Evolutionary conservation across 2,888 invertebrate species (phyloP).

Genomic region (Drosophila maculinotata): DNA sequence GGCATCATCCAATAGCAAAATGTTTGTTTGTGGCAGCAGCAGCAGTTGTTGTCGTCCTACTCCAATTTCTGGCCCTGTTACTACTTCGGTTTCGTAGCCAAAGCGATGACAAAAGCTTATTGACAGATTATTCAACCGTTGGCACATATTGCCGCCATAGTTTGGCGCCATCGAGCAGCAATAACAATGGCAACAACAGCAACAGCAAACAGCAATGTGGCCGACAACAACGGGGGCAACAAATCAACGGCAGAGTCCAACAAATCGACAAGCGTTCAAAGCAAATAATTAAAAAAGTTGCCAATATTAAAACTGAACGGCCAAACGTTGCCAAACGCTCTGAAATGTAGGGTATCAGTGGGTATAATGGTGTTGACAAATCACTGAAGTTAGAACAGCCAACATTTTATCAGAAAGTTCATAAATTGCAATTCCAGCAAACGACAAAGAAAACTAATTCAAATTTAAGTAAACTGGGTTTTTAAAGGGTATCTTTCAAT

Average conservation of each 20-base stretch:
- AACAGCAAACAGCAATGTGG: slow-evolving; percentile 22
- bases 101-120: slow-evolving; percentile 80
- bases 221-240: slow-evolving; percentile 41
- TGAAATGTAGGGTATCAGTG: neutral
- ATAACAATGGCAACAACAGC: slow-evolving; percentile 35
- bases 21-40: slow-evolving; percentile 76
- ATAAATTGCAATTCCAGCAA: too few species aligned
- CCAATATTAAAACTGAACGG: slow-evolving; percentile 82
- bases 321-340: slow-evolving; percentile 53
- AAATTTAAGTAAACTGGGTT: too few species aligned
- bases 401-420: too few species aligned
- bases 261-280: slow-evolving; percentile 76
- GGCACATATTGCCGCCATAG: slow-evolving; percentile 81
- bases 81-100: slow-evolving; percentile 40
- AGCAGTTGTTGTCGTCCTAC: slow-evolving; percentile 22
- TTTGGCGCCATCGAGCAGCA: slow-evolving; percentile 66
- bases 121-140: slow-evolving; percentile 82
- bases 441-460: too few species aligned
- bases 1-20: slow-evolving; percentile 71
- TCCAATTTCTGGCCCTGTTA: slow-evolving; percentile 8
- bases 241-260: slow-evolving; percentile 71
- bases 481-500: slow-evolving; percentile 13
- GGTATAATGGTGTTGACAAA: neutral
- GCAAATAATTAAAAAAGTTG: slow-evolving; percentile 84
- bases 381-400: too few species aligned